Conservation (phyloP, 2,113 vertebrate genomes). For the Monopterus albus region DNA sequence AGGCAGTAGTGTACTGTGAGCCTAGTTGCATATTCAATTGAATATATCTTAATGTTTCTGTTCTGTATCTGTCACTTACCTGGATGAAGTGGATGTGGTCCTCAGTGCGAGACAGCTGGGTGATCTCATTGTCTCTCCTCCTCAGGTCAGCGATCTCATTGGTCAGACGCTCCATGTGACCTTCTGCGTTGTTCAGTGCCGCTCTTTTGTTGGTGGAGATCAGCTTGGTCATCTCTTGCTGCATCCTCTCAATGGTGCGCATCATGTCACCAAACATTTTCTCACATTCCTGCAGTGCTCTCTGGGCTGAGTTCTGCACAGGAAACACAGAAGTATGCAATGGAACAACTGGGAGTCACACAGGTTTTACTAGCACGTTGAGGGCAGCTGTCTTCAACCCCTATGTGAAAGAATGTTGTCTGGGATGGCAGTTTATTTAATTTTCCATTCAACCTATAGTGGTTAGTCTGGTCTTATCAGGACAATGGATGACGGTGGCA, state of each 20-base stretch:
- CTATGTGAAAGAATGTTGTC: slow-evolving; percentile 52
- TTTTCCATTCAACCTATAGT: not conserved
- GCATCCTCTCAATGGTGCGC: slow-evolving; percentile 84
- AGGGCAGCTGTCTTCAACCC: slow-evolving; percentile 20
- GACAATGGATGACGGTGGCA: slow-evolving; percentile 8
- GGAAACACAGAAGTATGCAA: not conserved
- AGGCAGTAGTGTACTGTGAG: not conserved
- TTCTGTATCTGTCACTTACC: slow-evolving; percentile 50
- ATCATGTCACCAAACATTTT: slow-evolving; percentile 85
- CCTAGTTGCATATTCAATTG: not conserved
- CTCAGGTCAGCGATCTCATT: slow-evolving; percentile 83
- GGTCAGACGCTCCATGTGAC: slow-evolving; percentile 83
- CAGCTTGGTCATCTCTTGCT: slow-evolving; percentile 84
- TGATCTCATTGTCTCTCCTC: slow-evolving; percentile 83
- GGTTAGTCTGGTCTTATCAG: slow-evolving; percentile 47
- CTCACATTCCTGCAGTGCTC: slow-evolving; percentile 83
- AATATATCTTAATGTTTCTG: not conserved
- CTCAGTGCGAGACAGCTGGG: slow-evolving; percentile 82
- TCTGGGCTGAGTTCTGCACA: slow-evolving; percentile 79
- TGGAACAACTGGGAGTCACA: slow-evolving; percentile 28
- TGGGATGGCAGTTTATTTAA: not conserved
- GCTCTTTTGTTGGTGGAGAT: slow-evolving; percentile 83
- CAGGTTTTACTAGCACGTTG: slow-evolving; percentile 21
- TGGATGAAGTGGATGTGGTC: slow-evolving; percentile 88
- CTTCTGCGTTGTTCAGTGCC: slow-evolving; percentile 81